Evolutionary conservation across 2,888 invertebrate genomes (phyloP), one percentile per base, ranked within the genome.

Genomic region (Halictus ligatus): DNA sequence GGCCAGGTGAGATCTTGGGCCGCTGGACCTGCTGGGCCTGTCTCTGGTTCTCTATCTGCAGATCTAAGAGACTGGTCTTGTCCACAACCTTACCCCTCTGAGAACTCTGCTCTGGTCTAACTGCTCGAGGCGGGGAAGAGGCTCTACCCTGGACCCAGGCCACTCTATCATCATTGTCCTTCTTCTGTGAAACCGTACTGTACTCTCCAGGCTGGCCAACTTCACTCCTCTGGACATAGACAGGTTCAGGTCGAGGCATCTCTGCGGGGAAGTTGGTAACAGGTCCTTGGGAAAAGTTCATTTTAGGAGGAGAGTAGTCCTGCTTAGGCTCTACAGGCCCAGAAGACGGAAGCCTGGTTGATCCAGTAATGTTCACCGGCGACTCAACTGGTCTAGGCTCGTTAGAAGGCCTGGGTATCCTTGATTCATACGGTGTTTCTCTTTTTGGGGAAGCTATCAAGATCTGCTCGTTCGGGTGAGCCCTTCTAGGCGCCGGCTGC

Each of bases 361-460:
- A 29, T 15, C 29, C 64, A 54, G 91, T 91, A 79, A 94, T 93
- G 6, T 91, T 93, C 12, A 94, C 88, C 0, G 94, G 94, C 0
- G 94, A 94, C 43, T 91, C 92, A 0, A 92, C 85, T 67, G 72
- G 54, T 18, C 86, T 90, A 29, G 90, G 25, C 35, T 91, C 89
- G 40, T 85, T 90, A 1, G 87, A 82, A 0, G 86, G 83, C 0
- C 89, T 90, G n/a, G 90, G 77, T 25, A 88, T 81, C 13, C 89
- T 50, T 40, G 83, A 74, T 21, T 93, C 94, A 76, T 93, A 93
- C 10, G 89, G 81, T 0, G 84, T 69, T 13, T 94, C 94, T 69
- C 94, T 89, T 78, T 94, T 94, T 1, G 94, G 94, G 0, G 94
- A 94, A 29, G 94, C 94, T 50, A 94, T 94, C 25, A 94, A 79